These are phyloP conservation scores for Jaculus jaculus DNA, from an alignment of 2,113 vertebrate species.

Conservation along the genomic window DNA sequence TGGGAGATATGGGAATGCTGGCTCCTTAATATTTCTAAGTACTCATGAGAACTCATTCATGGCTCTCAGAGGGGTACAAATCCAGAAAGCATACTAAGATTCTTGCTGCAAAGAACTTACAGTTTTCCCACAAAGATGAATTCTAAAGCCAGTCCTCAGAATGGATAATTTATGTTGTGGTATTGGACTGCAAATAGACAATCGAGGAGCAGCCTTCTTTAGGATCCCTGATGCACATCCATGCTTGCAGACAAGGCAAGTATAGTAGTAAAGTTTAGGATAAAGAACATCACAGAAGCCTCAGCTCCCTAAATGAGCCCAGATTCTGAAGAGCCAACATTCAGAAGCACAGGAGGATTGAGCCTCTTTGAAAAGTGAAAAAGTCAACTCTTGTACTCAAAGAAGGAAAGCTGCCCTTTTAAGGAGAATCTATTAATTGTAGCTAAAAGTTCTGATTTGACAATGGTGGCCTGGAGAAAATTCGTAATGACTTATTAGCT, in stretches of 20 bases:
- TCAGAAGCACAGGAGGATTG: background rate
- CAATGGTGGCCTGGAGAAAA: conserved; percentile 9
- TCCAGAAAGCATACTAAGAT: conserved; percentile 16
- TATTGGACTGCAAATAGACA: conserved; percentile 37
- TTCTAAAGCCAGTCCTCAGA: conserved; percentile 43
- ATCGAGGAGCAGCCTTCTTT: background rate
- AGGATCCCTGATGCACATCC: conserved; percentile 5
- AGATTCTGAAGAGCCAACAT: background rate
- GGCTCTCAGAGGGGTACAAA: background rate
- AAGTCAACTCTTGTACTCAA: conserved; percentile 7
- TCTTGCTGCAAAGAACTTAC: conserved; percentile 23
- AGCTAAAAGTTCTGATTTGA: background rate
- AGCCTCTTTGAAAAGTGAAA: conserved; percentile 23
- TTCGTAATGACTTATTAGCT: background rate
- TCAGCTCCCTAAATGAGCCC: background rate
- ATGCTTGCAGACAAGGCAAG: background rate
- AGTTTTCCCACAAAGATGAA: conserved; percentile 43
- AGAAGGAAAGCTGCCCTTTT: conserved; percentile 13
- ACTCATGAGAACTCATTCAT: conserved; percentile 46
- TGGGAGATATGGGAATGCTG: background rate
- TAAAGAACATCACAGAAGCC: conserved; percentile 28
- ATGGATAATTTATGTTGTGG: conserved; percentile 12
- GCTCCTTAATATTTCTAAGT: background rate
- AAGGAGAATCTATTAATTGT: conserved; percentile 34
- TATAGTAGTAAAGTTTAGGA: background rate